A percentile compares a stretch with the other conserved stretches of the same genome.
These are phyloP conservation scores for Bombus difficillimus DNA, from an alignment of 1,140 invertebrate species.

Conservation along the genomic window DNA sequence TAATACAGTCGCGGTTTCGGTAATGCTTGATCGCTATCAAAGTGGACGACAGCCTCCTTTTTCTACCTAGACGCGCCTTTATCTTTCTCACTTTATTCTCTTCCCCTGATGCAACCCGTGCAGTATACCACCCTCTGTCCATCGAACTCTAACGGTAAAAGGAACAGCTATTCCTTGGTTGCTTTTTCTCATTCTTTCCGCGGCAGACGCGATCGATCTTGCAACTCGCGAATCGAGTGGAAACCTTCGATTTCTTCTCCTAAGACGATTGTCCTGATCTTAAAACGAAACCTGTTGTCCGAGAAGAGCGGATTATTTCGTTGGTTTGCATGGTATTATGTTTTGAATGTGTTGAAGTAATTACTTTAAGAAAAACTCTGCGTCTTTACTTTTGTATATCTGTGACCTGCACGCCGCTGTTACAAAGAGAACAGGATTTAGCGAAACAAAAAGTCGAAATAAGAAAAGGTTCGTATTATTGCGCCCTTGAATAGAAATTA, in stretches of 20 bases:
- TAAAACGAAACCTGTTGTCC: too few species aligned
- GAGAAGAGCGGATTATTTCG: too few species aligned
- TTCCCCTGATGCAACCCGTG: not conserved
- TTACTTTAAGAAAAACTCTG: too few species aligned
- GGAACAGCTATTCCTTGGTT: slow-evolving; percentile 26
- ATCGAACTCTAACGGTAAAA: slow-evolving; percentile 38
- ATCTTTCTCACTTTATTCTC: not conserved
- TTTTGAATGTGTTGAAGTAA: too few species aligned
- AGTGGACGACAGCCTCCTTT: not conserved
- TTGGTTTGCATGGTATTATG: too few species aligned
- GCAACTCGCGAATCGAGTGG: not conserved
- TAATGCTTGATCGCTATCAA: slow-evolving; percentile 44
- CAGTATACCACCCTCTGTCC: slow-evolving; percentile 4
- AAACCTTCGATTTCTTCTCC: not conserved
- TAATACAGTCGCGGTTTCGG: slow-evolving; percentile 64
- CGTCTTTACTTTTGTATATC: too few species aligned
- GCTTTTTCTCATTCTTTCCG: slow-evolving; percentile 8
- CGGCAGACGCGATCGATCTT: not conserved
- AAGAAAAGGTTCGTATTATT: too few species aligned
- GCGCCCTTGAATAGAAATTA: too few species aligned
- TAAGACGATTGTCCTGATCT: not conserved
- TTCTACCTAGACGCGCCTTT: not conserved
- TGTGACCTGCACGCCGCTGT: too few species aligned
- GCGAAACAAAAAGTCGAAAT: too few species aligned
- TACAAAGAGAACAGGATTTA: too few species aligned